phyloP scores from a whole-genome alignment of 2,113 vertebrate genomes.

The Lathamus discolor region DNA sequence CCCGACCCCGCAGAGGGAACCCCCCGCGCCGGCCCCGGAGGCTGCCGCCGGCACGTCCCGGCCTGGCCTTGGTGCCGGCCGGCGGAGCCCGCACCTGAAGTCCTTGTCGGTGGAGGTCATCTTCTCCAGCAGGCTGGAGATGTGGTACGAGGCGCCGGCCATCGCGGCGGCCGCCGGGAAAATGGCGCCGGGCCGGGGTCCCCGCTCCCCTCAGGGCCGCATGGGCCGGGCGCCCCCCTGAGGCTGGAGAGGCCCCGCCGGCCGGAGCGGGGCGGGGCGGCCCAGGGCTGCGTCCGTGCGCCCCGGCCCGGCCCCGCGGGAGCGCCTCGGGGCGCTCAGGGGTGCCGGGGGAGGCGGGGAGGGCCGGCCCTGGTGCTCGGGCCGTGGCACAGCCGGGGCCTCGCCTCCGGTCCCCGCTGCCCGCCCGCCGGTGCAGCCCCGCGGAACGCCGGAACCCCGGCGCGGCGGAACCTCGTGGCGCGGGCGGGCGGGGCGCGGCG shows the following conservation, averaged over 20 bases:
- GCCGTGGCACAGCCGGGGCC: no score
- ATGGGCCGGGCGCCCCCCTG: background rate
- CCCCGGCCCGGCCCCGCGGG: no score
- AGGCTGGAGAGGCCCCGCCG: no score
- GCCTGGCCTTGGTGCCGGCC: background rate
- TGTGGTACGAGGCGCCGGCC: slow-evolving; percentile 97
- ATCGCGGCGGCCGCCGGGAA: slow-evolving; percentile 71
- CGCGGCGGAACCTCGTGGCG: no score
- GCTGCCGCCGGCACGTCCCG: background rate
- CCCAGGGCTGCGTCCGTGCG: no score
- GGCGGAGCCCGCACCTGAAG: slow-evolving; percentile 84
- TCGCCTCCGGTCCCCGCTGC: no score
- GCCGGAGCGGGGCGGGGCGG: background rate
- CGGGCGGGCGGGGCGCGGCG: no score
- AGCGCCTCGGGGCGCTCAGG: no score
- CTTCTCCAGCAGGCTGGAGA: slow-evolving; percentile 98
- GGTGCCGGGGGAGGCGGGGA: no score
- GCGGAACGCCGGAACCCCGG: no score
- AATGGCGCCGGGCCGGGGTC: slow-evolving; percentile 54
- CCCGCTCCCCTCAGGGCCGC: background rate
- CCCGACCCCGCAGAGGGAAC: background rate
- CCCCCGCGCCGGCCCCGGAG: background rate
- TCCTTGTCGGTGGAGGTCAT: slow-evolving; percentile 99
- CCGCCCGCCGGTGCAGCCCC: no score
- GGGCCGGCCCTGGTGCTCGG: no score